Percentiles rank a stretch among this genome's conserved stretches.
Conservation (phyloP, 2,113 vertebrate genomes). For the Lynx canadensis region DNA sequence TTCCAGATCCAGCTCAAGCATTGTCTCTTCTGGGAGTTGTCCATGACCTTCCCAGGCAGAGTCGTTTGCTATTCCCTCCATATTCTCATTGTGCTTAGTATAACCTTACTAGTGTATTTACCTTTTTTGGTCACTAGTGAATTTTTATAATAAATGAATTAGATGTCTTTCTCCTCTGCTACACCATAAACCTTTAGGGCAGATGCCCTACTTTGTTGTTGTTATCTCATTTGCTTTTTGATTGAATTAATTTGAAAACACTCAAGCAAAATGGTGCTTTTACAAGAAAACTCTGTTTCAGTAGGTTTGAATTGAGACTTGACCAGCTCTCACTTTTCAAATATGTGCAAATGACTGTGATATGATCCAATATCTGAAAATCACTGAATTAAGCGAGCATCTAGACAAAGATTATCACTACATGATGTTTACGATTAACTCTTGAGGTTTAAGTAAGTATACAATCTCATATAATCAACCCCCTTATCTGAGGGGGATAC, state of each 20-base stretch:
- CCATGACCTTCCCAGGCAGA: not conserved
- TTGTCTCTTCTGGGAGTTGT: not conserved
- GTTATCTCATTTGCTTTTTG: not conserved
- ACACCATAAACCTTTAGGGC: not conserved
- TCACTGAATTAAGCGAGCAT: not conserved
- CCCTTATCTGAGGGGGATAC: not conserved
- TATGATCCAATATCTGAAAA: not conserved
- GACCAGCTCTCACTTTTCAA: conserved; percentile 8
- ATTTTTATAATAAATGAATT: not conserved
- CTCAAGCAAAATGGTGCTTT: not conserved
- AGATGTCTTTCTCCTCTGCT: not conserved
- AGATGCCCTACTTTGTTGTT: not conserved
- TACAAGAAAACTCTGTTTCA: not conserved
- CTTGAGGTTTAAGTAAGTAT: not conserved
- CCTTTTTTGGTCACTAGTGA: not conserved
- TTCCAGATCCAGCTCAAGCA: not conserved
- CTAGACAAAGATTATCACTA: not conserved
- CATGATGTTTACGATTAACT: not conserved
- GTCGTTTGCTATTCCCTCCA: not conserved
- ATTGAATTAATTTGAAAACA: conserved; percentile 33
- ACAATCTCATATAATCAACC: not conserved
- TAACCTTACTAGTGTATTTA: not conserved
- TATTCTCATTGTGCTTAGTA: not conserved
- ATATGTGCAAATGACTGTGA: not conserved
- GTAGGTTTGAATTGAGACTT: not conserved